Base-by-base conservation (phyloP, 2,797 vertebrate genomes). In the Agapornis canus region DNA sequence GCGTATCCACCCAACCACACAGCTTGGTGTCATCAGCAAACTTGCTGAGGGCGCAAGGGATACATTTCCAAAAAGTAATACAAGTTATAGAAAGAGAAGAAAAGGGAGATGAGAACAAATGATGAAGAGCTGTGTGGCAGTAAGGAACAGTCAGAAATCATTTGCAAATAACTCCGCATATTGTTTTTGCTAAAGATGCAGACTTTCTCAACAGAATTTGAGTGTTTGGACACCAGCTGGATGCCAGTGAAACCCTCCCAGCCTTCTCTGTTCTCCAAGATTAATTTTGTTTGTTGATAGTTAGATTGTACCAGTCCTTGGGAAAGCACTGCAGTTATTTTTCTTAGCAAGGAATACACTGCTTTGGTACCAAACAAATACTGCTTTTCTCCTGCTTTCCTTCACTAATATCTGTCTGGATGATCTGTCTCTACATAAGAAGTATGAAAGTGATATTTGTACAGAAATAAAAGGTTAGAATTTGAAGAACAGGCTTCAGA, bases 141-240 rank as follows among this genome's bases (percentile, higher is more conserved):
- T 82, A 89, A 93, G 78, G 56, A 89, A 31, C 42, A 86, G 76
- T n/a, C 86, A 52, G 68, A 86, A 86, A 84, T 91, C 16, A 79
- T 89, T 89, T 96, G 70, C 80, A 90, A 84, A 78, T 81, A 86
- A n/a, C 56, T 57, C 23, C 18, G 27, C 40, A 3, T 43, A 31
- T 75, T 64, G 5, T 49, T 83, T 83, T 91, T 95, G 69, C 69
- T 72, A 88, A 95, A 91, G 59, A 65, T 66, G 65, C 70, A 84
- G 59, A 79, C 86, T 88, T 91, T 90, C 56, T 56, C 6, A 5
- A 48, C 71, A 84, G 56, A 86, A 52, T 47, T 83, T 73, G 10
- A 72, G 47, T 60, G 29, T 64, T 89, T 78, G 68, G 27, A 70
- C 9, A 3, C 70, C 59, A 32, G 47, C 63, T 89, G 52, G 45